These are phyloP conservation scores for Drosophila lacteicornis DNA, from an alignment of 1,140 invertebrate species.

Conservation along the genomic window DNA sequence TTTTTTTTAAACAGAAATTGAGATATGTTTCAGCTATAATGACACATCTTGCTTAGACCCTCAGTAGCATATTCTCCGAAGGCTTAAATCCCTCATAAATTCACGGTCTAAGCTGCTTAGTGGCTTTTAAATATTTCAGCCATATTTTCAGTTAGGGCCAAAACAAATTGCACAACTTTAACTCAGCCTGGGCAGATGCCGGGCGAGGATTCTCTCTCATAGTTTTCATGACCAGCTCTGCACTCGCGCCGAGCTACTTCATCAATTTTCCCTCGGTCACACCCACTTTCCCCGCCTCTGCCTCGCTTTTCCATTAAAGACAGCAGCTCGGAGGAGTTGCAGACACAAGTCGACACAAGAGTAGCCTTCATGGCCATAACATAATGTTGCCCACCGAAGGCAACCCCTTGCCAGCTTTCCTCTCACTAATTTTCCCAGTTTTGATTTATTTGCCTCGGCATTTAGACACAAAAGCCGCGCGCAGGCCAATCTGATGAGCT, in stretches of 20 bases:
- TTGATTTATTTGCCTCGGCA: slow-evolving; percentile 73
- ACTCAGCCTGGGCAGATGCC: not conserved
- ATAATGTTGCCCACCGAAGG: slow-evolving; percentile 9
- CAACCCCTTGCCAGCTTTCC: not conserved
- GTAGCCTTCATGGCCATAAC: slow-evolving; percentile 34
- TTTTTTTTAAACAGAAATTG: not conserved
- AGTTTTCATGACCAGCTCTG: slow-evolving; percentile 39
- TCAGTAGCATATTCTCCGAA: not conserved
- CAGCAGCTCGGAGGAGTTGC: slow-evolving; percentile 13
- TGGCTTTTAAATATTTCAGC: not conserved
- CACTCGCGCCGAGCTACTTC: slow-evolving; percentile 2
- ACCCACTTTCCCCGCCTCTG: not conserved
- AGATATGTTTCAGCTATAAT: not conserved
- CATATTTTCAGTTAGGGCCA: slow-evolving; percentile 1
- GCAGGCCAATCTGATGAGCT: slow-evolving; percentile 61
- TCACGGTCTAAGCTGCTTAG: not conserved
- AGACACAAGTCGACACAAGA: not conserved
- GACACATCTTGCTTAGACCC: no score
- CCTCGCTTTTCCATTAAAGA: slow-evolving; percentile 25
- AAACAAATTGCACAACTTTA: slow-evolving; percentile 19
- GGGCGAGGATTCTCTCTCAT: not conserved
- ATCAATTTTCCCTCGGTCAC: slow-evolving; percentile 23
- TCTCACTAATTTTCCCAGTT: slow-evolving; percentile 41
- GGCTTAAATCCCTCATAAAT: not conserved
- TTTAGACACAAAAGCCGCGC: slow-evolving; percentile 68